Evolutionary conservation across 2,888 invertebrate genomes (phyloP), one percentile per base, ranked within the genome.

Genomic region (Scrobipalpa atriplicella): DNA sequence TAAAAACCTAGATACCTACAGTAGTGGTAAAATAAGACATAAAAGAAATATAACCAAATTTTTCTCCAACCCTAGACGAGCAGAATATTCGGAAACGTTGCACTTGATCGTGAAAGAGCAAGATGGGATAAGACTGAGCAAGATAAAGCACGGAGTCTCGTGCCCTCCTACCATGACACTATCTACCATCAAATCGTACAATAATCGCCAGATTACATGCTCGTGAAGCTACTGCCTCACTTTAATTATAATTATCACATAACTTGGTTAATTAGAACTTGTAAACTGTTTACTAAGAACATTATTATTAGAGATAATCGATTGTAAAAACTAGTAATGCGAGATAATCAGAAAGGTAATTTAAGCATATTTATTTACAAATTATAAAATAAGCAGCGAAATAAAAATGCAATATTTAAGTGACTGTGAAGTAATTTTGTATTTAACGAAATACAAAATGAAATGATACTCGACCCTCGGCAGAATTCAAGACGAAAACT

Each of bases 401-500:
- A n/a, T 13, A 7, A 41, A 41, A 41, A 41, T 16, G n/a, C n/a
- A 16, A 13, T 13, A 43, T 43, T 43, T 3, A 43, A 43, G 1
- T 47, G 47, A 47, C 47, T 43, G 62, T 19, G 19, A 74, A 67
- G 13, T 21, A 29, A 56, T 29, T 56, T 56, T 56, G 2, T 19
- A 54, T 21, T 18, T 56, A 67, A 62, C 21, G 54, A 61, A 41
- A 58, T 36, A 67, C 66, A 41, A 66, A 69, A 73, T 74, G 75
- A 73, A 73, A 76, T 73, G 74, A 73, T 73, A 75, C 73, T 74
- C 71, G 75, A 78, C 75, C 77, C 75, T 74, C 74, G 75, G 73
- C 75, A 80, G 77, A 79, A 76, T 71, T 78, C 77, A 77, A 77
- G 77, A 78, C 79, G 81, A 81, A 84, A 88, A 87, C 86, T 85